A percentile compares a stretch with the other conserved stretches of the same genome.
phyloP scores from a whole-genome alignment of 2,888 invertebrate genomes.

The Parochlus steinenii region DNA sequence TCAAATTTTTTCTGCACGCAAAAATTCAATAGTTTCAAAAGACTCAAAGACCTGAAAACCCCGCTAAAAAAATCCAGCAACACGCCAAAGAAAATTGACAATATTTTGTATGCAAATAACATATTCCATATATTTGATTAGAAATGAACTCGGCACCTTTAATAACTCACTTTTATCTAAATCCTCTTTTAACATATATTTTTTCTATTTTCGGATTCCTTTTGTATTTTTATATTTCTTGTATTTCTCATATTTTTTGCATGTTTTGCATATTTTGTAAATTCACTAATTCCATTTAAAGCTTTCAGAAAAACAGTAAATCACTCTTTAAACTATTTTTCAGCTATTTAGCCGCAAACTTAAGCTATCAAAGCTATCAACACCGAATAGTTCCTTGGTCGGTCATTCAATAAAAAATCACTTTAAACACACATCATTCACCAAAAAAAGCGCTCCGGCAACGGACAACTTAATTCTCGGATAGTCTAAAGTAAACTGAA shows the following conservation, averaged over 20 bases:
- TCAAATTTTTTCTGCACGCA: no score
- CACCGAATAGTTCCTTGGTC: no score
- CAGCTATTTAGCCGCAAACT: no score
- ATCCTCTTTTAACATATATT: background rate
- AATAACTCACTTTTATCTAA: background rate
- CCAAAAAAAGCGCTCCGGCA: background rate
- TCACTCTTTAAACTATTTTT: no score
- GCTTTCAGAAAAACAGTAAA: background rate
- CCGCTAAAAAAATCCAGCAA: no score
- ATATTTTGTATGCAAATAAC: no score
- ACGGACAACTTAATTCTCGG: constrained; percentile 10
- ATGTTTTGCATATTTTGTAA: background rate
- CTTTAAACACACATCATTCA: constrained; percentile 1
- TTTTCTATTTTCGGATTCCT: background rate
- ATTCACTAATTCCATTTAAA: no score
- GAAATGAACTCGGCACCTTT: no score
- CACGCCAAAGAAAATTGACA: no score
- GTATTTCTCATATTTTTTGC: background rate
- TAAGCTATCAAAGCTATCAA: background rate
- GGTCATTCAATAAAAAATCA: background rate
- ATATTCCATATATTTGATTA: no score
- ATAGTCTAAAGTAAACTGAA: constrained; percentile 9
- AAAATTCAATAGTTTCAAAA: no score
- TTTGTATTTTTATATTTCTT: background rate
- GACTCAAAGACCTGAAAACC: no score